phyloP scores from a whole-genome alignment of 1,140 invertebrate genomes.

The Sarcophaga peregrina region DNA sequence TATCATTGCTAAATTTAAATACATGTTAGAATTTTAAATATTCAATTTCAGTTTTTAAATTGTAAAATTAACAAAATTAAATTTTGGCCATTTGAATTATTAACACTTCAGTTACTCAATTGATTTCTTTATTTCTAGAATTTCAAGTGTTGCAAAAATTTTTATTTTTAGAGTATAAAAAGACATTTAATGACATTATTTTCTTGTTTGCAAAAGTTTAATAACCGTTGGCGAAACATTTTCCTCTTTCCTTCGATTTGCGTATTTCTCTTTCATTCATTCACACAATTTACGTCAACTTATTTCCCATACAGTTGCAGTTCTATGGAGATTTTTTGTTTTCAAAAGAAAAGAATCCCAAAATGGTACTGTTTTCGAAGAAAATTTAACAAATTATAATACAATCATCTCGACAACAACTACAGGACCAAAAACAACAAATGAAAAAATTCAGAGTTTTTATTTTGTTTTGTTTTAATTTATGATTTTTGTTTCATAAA shows the following conservation, averaged over 20 bases:
- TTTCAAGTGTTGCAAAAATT: too few relatives aligned
- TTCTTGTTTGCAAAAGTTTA: not conserved
- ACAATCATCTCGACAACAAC: not conserved
- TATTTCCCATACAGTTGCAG: not conserved
- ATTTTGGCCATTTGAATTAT: not conserved
- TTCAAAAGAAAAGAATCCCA: not conserved
- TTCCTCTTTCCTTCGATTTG: not conserved
- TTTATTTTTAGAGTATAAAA: too few relatives aligned
- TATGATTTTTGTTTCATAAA: too few relatives aligned
- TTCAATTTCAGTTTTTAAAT: too few relatives aligned
- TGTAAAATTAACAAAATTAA: too few relatives aligned
- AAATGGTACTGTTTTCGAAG: not conserved
- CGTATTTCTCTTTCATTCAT: not conserved
- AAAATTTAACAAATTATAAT: constrained; percentile 17
- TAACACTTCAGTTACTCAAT: not conserved
- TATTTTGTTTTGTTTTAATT: too few relatives aligned
- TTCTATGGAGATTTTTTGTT: not conserved
- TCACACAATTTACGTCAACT: not conserved
- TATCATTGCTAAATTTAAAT: too few relatives aligned
- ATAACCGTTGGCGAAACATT: not conserved
- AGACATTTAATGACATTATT: too few relatives aligned
- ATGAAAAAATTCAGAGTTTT: too few relatives aligned
- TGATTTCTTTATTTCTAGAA: not conserved
- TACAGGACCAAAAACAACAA: too few relatives aligned
- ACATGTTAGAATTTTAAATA: too few relatives aligned